phyloP scores from a whole-genome alignment of 2,888 invertebrate genomes.

The Labia minor region DNA sequence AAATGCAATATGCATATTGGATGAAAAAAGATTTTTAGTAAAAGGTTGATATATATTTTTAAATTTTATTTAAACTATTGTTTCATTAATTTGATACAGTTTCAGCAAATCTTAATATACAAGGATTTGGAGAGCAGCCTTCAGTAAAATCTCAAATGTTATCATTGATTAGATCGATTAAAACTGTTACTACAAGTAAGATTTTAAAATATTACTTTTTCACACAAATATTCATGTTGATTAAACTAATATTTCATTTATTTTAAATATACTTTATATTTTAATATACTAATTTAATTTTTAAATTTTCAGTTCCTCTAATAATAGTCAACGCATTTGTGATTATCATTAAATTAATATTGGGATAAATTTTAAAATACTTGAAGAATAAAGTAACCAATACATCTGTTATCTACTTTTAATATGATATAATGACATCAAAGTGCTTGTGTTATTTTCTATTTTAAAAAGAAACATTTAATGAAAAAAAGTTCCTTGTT shows the following conservation, averaged over 20 bases:
- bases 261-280: constrained; percentile 14
- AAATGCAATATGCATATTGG: constrained; percentile 89
- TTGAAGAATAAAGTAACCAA: too few relatives aligned
- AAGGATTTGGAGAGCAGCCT: constrained; percentile 79
- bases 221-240: not conserved
- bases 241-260: constrained; percentile 15
- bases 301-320: constrained; percentile 83
- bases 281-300: constrained; percentile 29
- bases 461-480: too few relatives aligned
- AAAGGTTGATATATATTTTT: constrained; percentile 50
- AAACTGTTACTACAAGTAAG: constrained; percentile 96
- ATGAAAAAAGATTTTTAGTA: constrained; percentile 87
- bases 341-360: constrained; percentile 74
- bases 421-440: too few relatives aligned
- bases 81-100: not conserved
- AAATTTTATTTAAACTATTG: not conserved
- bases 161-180: constrained; percentile 82
- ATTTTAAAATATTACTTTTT: constrained; percentile 31
- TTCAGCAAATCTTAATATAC: constrained; percentile 51
- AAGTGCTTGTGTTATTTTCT: too few relatives aligned
- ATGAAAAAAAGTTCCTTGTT: too few relatives aligned
- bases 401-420: too few relatives aligned
- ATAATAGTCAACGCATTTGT: constrained; percentile 81
- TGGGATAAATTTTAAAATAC: constrained; percentile 60
- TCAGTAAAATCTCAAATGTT: constrained; percentile 79